A percentile compares a stretch with the other conserved stretches of the same genome.
Evolutionary conservation across 2,797 vertebrate species (phyloP).

Genomic region (Sparus aurata): DNA sequence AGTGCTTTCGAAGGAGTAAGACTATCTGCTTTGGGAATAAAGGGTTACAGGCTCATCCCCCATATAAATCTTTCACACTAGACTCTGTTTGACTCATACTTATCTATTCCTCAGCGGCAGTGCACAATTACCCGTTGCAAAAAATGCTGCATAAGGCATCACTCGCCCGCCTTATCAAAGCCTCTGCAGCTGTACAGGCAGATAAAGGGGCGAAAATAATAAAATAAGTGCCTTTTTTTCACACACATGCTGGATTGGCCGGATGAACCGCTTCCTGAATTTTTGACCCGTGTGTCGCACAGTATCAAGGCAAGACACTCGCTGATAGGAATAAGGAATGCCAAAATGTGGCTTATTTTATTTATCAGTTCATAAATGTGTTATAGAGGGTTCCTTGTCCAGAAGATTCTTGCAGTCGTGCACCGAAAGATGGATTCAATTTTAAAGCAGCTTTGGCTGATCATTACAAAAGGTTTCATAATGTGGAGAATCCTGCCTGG

Average conservation of each 20-base stretch:
- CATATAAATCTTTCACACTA: slow-evolving; percentile 55
- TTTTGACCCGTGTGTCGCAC: slow-evolving; percentile 44
- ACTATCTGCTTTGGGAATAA: slow-evolving; percentile 58
- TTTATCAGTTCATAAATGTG: slow-evolving; percentile 31
- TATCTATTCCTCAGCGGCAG: slow-evolving; percentile 71
- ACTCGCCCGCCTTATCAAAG: slow-evolving; percentile 72
- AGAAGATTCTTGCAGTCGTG: neutral
- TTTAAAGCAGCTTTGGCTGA: slow-evolving; percentile 10
- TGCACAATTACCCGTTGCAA: slow-evolving; percentile 71
- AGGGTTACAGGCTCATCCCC: slow-evolving; percentile 57
- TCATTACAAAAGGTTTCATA: neutral
- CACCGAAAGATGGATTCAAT: neutral
- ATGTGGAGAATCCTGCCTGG: neutral
- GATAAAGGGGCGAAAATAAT: slow-evolving; percentile 69
- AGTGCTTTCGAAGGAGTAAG: slow-evolving; percentile 46
- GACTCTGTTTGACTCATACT: slow-evolving; percentile 61
- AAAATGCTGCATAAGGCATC: slow-evolving; percentile 70
- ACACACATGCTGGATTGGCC: slow-evolving; percentile 43
- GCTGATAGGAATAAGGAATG: slow-evolving; percentile 34
- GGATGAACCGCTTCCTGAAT: slow-evolving; percentile 44
- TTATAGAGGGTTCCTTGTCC: neutral
- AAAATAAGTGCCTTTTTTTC: slow-evolving; percentile 61
- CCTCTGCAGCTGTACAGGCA: slow-evolving; percentile 68
- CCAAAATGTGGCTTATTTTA: slow-evolving; percentile 28
- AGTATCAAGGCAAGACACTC: slow-evolving; percentile 36